Base-by-base conservation (phyloP, 2,797 vertebrate species). In the Sparidentex hasta region DNA sequence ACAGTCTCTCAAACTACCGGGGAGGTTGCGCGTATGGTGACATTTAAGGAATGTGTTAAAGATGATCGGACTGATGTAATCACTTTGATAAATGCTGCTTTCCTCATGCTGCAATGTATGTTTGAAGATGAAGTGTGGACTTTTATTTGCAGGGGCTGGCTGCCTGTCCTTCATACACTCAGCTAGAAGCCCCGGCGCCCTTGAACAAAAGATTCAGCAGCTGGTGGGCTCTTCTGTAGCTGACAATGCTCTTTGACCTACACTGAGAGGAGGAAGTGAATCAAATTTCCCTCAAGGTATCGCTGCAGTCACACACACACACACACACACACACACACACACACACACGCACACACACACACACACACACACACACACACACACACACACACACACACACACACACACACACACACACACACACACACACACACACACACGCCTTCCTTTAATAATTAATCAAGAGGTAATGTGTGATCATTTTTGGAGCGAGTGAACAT, bases 61-160 rank as follows among this genome's bases (percentile, higher is more conserved):
- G 86, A 86, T 54, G 12, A 83, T 13, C 17, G 38, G 4, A 2
- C 47, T 58, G 72, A 81, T 82, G 74, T 27, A 58, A 85, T 78
- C 55, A 47, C 38, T 27, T 47, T 84, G 83, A 91, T 78, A 38
- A 77, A 90, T 87, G 62, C 46, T 63, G 55, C 74, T 84, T 78
- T 78, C 59, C 17, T 66, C 52, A 62, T 61, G 38, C 70, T 59
- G 64, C 78, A 83, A 87, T 73, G 38, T 64, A 69, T 81, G 78
- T 70, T 41, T 61, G 71, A 52, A 62, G 76, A 73, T 80, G 67
- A 77, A 78, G 59, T 80, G 63, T 66, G 65, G 58, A 27, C 23
- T 62, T 52, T 83, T 59, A 68, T 85, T 84, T 74, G 62, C 54
- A 82, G 61, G 68, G 56, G 74, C 50, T 54, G 78, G 78, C 52